Evolutionary conservation across 2,797 vertebrate species (phyloP).

Genomic region (Phoebastria nigripes): DNA sequence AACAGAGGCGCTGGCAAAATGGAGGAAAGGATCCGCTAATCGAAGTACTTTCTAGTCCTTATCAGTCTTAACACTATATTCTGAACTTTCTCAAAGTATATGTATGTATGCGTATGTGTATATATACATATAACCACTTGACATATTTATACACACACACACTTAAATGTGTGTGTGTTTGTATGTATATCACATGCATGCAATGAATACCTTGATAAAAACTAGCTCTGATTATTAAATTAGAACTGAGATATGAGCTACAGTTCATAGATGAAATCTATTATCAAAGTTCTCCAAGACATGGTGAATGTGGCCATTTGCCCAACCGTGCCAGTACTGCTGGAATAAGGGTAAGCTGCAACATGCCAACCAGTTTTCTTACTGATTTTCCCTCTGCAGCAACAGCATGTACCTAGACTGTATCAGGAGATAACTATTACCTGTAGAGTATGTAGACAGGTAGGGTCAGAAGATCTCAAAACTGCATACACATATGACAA

Average conservation of each 20-base stretch:
- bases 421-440: background rate
- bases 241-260: background rate
- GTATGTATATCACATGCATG: no score
- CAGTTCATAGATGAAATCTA: background rate
- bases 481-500: background rate
- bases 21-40: background rate
- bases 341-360: background rate
- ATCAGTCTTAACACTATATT: background rate
- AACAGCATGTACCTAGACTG: background rate
- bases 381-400: background rate
- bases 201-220: background rate
- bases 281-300: background rate
- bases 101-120: no score
- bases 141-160: background rate
- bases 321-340: background rate
- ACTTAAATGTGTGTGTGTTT: no score
- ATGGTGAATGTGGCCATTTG: background rate
- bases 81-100: background rate
- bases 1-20: background rate
- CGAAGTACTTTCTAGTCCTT: background rate
- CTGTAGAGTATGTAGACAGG: background rate
- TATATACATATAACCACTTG: background rate
- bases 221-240: background rate
- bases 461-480: background rate
- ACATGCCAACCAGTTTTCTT: background rate